Evolutionary conservation across 2,888 invertebrate species (phyloP).

Genomic region (Drosophila affinis): DNA sequence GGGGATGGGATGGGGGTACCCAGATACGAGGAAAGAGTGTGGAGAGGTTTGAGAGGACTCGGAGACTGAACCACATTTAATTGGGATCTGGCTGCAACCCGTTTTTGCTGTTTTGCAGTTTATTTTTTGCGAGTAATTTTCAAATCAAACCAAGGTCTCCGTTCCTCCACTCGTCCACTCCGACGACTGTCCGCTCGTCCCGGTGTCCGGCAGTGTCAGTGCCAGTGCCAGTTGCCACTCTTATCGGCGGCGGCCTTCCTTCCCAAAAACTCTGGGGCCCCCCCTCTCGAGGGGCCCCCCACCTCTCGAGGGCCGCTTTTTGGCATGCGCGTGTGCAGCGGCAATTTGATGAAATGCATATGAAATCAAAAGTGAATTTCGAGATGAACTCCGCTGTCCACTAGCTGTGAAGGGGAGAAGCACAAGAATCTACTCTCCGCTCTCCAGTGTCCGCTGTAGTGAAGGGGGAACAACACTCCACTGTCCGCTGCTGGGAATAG

Average conservation of each 20-base stretch:
- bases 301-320: constrained; percentile 16
- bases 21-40: not conserved
- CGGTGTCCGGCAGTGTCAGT: too few species aligned
- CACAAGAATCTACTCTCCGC: constrained; percentile 1
- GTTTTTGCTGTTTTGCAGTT: constrained; percentile 35
- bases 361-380: constrained; percentile 80
- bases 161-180: constrained; percentile 6
- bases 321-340: constrained; percentile 75
- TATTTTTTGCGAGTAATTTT: constrained; percentile 62
- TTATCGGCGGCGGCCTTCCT: constrained; percentile 1
- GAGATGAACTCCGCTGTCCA: constrained; percentile 19
- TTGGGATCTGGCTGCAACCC: constrained; percentile 41
- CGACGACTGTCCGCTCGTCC: constrained; percentile 19
- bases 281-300: too few species aligned
- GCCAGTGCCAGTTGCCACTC: not conserved
- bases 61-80: constrained; percentile 65
- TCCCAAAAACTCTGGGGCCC: not conserved
- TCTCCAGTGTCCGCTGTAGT: not conserved
- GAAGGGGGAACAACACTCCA: not conserved
- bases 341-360: constrained; percentile 81
- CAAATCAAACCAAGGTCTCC: constrained; percentile 74
- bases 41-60: not conserved
- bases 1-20: not conserved
- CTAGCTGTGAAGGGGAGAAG: constrained; percentile 5
- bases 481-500: not conserved